Evolutionary conservation across 1,140 invertebrate species (phyloP), one percentile per base, ranked within the genome.

Genomic region (Apis florea): DNA sequence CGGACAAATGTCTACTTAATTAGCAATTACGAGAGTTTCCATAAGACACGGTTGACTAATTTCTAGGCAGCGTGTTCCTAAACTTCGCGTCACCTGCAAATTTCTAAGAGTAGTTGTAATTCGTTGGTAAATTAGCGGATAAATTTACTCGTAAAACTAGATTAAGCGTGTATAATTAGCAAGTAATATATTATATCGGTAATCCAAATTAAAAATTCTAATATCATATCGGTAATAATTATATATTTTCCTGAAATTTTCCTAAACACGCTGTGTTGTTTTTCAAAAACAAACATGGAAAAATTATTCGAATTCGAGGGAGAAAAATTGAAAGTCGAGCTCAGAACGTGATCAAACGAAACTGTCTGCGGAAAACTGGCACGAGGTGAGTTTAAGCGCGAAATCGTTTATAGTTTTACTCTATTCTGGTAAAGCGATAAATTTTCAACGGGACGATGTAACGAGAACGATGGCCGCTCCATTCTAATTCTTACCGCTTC

Each of bases 51-150:
- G n/a, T 69, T 24, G 51, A 69, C 47, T 69, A 69, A 69, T 69
- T 69, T 69, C 67, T 6, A 24, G n/a, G 13, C 8, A 17, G 10
- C 21, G 1, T 24, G 31, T 12, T 67, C 31, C n/a, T n/a, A 24
- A 69, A 69, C 67, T 69, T 69, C 21, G 21, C 47, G 47, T 47
- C 21, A 69, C n/a, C 15, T 69, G 47, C 15, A 15, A 49, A 69
- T 69, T 69, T 69, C 67, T 69, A 69, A 49, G 67, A 49, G 40
- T 40, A 47, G n/a, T n/a, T n/a, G 67, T 69, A 69, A n/a, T 69
- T 69, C 24, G 47, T 9, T 21, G 47, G 49, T 69, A 69, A 15
- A 69, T 69, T 51, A 49, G 15, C 40, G 64, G 64, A 51, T 51
- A 15, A 70, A 70, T 70, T 70, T 53, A 24, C 47, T 47, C 17